These are phyloP conservation scores for Drosophila putrida DNA, from an alignment of 2,888 invertebrate genomes.

Conservation along the genomic window DNA sequence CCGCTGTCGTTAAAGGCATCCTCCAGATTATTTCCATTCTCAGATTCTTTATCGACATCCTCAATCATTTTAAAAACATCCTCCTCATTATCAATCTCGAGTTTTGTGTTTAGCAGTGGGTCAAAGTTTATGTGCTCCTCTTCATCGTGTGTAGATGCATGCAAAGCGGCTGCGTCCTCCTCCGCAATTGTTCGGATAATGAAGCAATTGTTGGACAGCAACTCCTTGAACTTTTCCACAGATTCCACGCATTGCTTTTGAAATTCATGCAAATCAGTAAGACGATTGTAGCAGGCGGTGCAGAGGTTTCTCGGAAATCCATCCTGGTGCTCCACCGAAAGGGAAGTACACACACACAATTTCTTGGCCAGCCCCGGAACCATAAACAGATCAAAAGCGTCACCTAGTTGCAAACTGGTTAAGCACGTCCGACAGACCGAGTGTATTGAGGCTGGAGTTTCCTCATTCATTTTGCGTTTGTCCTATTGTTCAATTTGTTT, in stretches of 20 bases:
- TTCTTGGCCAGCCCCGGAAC: constrained; percentile 81
- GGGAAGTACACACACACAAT: constrained; percentile 79
- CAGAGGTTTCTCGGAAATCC: constrained; percentile 82
- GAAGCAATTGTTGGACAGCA: constrained; percentile 58
- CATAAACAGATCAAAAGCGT: constrained; percentile 71
- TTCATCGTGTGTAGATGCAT: constrained; percentile 40
- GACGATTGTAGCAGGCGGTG: constrained; percentile 66
- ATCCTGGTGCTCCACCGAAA: constrained; percentile 79
- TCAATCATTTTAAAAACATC: constrained; percentile 78
- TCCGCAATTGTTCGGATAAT: background rate
- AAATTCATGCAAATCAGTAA: constrained; percentile 80
- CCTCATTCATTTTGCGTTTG: constrained; percentile 50
- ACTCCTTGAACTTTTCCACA: constrained; percentile 76
- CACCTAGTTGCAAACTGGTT: constrained; percentile 64
- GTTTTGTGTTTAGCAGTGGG: constrained; percentile 47
- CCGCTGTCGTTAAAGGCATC: constrained; percentile 38
- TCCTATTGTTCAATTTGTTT: background rate
- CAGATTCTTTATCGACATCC: constrained; percentile 67
- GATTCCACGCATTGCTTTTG: constrained; percentile 80
- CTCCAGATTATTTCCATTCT: constrained; percentile 27
- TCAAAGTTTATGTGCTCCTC: constrained; percentile 67
- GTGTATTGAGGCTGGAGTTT: constrained; percentile 58
- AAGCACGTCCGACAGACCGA: constrained; percentile 83
- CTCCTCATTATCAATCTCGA: constrained; percentile 80
- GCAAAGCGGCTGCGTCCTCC: constrained; percentile 33